Evolutionary conservation across 2,888 invertebrate genomes (phyloP), one percentile per base, ranked within the genome.

Genomic region (Hedychridium roseum): DNA sequence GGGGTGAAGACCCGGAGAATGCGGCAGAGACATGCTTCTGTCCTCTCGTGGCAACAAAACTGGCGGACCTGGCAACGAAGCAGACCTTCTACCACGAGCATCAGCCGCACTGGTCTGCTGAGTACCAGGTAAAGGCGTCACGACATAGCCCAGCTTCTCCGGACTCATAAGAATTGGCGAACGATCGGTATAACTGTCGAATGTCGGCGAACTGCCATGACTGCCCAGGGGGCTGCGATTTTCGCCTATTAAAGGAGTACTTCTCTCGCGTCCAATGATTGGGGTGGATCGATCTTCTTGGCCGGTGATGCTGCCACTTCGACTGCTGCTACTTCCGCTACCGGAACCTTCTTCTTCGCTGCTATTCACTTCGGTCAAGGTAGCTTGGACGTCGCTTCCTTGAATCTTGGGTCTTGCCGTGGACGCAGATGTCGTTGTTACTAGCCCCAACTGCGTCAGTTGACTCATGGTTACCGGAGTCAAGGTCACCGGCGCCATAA

Each of bases 391-490:
- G 35, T 18, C 63, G 27, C 50, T 55, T 1, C n/a, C n/a, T 5
- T 50, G 47, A 2, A 12, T 6, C 2, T 53, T 54, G 17, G 28
- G 36, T 36, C 40, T 64, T 47, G 48, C 52, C 50, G 64, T 66
- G 15, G 84, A 80, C 21, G 85, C 83, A 16, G 83, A 80, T 1
- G 83, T 82, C 18, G 81, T 81, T 27, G 81, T 80, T 1, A 80
- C 71, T 9, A 80, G 65, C 30, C 80, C 85, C 57, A 80, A 80
- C 32, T 83, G 81, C 0, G 84, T 82, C 20, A 88, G 74, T 69
- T 87, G 86, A 12, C 86, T 82, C 54, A 87, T 84, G 2, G 86
- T 85, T 67, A 86, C 83, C 0, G 86, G 84, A 1, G 84, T 81
- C 27, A 85, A 66, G 1, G 84, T 81, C 50, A 75, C 60, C 11